Percentiles rank a stretch among this genome's conserved stretches.
phyloP scores from a whole-genome alignment of 2,797 vertebrate species.

The Microcaecilia unicolor region DNA sequence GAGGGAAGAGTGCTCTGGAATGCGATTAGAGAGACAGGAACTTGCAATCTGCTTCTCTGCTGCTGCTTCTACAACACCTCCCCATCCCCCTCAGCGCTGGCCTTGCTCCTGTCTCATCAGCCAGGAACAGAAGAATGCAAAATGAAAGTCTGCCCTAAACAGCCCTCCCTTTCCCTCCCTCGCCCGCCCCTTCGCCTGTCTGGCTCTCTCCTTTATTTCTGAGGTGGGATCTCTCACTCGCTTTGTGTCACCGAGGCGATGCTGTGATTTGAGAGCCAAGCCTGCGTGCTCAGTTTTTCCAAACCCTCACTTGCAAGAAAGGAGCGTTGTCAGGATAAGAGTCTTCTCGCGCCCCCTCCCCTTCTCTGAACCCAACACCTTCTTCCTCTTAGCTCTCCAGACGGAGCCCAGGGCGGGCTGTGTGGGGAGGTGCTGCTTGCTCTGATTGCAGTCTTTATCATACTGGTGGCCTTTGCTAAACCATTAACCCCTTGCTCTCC shows the following conservation, averaged over 20 bases:
- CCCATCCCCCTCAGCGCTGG: background rate
- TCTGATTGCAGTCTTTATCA: background rate
- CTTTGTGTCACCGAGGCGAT: constrained; percentile 44
- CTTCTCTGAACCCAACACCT: no score
- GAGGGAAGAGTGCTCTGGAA: background rate
- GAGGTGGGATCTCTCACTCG: constrained; percentile 7
- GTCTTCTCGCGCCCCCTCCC: constrained; percentile 42
- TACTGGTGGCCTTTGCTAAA: constrained; percentile 5
- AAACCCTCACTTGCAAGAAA: constrained; percentile 40
- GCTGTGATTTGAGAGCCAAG: constrained; percentile 25
- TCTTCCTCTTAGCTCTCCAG: constrained; percentile 2
- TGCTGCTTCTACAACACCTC: background rate
- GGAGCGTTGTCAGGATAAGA: constrained; percentile 58
- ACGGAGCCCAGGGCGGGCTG: constrained; percentile 1
- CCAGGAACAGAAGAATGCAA: background rate
- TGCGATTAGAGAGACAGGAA: background rate
- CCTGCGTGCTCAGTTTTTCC: constrained; percentile 47
- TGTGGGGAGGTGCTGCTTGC: constrained; percentile 10
- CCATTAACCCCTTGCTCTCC: constrained; percentile 11
- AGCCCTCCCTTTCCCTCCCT: constrained; percentile 41
- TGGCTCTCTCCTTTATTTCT: constrained; percentile 20
- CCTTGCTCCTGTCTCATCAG: background rate
- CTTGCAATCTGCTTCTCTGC: background rate
- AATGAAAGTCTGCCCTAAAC: background rate
- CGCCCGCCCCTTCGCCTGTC: constrained; percentile 37